Conservation (phyloP, 2,113 vertebrate genomes). For the Orthonyx spaldingii region DNA sequence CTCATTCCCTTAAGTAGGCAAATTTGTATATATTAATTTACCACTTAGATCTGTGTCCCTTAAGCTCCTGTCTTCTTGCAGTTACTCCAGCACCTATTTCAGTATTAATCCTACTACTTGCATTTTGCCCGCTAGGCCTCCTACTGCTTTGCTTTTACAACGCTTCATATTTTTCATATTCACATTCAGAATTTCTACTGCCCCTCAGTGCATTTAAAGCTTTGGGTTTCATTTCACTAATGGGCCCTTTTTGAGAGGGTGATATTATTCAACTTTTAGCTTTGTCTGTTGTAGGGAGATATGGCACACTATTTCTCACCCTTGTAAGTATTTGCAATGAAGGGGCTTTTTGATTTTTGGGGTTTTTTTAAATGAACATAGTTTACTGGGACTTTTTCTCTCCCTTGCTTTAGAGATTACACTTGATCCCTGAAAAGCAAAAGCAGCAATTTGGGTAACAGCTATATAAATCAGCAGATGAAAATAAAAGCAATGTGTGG, state of each 20-base stretch:
- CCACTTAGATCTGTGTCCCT: neutral
- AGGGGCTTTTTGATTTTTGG: accelerated
- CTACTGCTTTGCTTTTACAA: neutral
- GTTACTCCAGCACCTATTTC: neutral
- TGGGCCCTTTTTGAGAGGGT: neutral
- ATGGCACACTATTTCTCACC: neutral
- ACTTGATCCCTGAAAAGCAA: neutral
- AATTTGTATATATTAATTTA: conserved; percentile 23
- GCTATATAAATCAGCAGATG: neutral
- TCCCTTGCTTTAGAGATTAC: neutral
- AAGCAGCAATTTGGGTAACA: neutral
- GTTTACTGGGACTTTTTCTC: neutral
- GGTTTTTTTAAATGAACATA: neutral
- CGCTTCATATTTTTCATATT: conserved; percentile 1
- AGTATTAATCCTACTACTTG: neutral
- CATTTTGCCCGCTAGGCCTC: neutral
- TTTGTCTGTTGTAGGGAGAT: neutral
- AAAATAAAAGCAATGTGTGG: neutral
- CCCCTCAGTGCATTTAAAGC: neutral
- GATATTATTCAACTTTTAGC: neutral
- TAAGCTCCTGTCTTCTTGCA: neutral
- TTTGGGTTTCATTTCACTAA: neutral
- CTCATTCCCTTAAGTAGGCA: neutral
- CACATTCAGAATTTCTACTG: neutral
- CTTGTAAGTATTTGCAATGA: neutral